A percentile compares a stretch with the other conserved stretches of the same genome.
Evolutionary conservation across 2,797 vertebrate genomes (phyloP).

Genomic region (Takifugu rubripes): DNA sequence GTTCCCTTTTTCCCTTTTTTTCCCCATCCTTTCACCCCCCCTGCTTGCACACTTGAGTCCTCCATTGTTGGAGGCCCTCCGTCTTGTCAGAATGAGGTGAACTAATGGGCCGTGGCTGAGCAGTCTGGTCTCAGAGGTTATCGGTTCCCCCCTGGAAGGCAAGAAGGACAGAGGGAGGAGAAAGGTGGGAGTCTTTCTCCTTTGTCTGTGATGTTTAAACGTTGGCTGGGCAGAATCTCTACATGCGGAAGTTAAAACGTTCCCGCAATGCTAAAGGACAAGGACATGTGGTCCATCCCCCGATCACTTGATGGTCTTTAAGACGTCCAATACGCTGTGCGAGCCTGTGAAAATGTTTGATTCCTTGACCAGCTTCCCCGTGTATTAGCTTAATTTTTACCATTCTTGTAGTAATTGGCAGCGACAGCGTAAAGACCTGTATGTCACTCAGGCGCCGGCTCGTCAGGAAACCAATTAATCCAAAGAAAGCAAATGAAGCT

Average conservation of each 20-base stretch:
- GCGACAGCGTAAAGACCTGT: slow-evolving; percentile 15
- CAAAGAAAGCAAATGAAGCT: slow-evolving; percentile 51
- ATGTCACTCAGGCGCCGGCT: slow-evolving; percentile 29
- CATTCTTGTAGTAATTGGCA: background rate
- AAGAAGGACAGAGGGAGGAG: slow-evolving; percentile 33
- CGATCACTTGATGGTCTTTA: slow-evolving; percentile 3
- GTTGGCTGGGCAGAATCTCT: slow-evolving; percentile 16
- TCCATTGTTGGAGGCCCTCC: slow-evolving; percentile 59
- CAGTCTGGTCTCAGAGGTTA: slow-evolving; percentile 63
- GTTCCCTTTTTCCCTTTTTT: slow-evolving; percentile 28
- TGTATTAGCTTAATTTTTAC: no score
- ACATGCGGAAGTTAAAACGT: slow-evolving; percentile 10
- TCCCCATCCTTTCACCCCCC: slow-evolving; percentile 7
- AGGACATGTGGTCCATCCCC: no score
- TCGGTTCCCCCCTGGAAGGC: slow-evolving; percentile 62
- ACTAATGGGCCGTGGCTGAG: slow-evolving; percentile 65
- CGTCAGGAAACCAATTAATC: slow-evolving; percentile 53
- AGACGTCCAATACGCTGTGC: no score
- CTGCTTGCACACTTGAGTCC: slow-evolving; percentile 47
- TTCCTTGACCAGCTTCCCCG: no score
- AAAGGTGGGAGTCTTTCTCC: slow-evolving; percentile 20
- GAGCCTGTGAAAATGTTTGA: no score
- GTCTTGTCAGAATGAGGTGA: slow-evolving; percentile 69
- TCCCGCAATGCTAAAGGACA: no score
- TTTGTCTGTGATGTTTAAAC: slow-evolving; percentile 27